Evolutionary conservation across 2,797 vertebrate genomes (phyloP).

Genomic region (Sebastes oblongus): DNA sequence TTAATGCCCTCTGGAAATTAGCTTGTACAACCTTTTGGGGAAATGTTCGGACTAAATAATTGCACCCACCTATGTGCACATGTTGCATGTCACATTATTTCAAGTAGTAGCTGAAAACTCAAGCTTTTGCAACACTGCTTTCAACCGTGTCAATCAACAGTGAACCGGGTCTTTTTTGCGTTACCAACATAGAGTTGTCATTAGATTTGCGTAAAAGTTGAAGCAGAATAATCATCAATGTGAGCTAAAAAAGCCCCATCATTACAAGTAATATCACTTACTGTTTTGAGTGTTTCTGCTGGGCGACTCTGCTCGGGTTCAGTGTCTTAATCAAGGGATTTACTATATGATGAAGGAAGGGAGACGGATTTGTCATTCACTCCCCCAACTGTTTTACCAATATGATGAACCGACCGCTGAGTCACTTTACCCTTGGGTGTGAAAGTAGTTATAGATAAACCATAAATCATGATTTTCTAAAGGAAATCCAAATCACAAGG

Average conservation of each 20-base stretch:
- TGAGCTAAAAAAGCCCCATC: background rate
- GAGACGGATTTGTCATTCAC: constrained; percentile 7
- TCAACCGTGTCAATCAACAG: background rate
- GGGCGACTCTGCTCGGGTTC: background rate
- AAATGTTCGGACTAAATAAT: constrained; percentile 1
- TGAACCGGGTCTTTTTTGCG: background rate
- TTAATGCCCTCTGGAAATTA: background rate
- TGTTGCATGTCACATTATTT: background rate
- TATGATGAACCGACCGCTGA: constrained; percentile 28
- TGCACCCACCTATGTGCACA: background rate
- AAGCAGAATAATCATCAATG: background rate
- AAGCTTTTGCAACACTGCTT: background rate
- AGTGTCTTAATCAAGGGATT: background rate
- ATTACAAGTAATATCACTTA: background rate
- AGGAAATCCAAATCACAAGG: constrained; percentile 20
- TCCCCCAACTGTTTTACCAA: background rate
- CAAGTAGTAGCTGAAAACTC: background rate
- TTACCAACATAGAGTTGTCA: background rate
- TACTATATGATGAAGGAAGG: background rate
- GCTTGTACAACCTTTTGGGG: background rate
- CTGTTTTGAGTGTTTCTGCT: background rate
- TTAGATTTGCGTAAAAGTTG: background rate
- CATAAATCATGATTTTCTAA: constrained; percentile 31
- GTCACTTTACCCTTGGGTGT: background rate
- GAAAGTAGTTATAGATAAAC: constrained; percentile 38